Base-by-base conservation (phyloP, 2,113 vertebrate genomes). In the Protobothrops mucrosquamatus region DNA sequence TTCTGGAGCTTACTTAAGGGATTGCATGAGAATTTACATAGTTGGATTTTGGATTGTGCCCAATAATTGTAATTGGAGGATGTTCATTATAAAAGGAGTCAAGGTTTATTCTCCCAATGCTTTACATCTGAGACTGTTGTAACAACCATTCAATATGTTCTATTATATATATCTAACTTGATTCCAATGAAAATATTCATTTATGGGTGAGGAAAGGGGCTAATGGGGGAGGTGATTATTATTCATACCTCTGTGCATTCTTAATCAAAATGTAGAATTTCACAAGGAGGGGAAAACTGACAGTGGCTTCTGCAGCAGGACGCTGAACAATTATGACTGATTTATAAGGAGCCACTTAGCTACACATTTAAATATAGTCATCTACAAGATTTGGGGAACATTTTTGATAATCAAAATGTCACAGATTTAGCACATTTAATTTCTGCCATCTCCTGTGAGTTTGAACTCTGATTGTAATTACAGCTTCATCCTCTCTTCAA, bases 391-490 rank as follows among this genome's bases (percentile, higher is more conserved):
- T 96, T 96, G 95, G 96, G 92, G 96, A 95, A 96, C 94, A 96
- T 97, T 95, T 96, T 96, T 97, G 96, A 97, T 97, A 97, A 98
- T 97, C 97, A 97, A 96, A 97, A 97, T 96, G 96, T 95, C 96
- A 97, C 94, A 94, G 96, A 98, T 96, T 97, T 97, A 97, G 96
- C 96, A 96, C 95, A 97, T 97, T 98, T 98, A 98, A 98, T 98
- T 98, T 98, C 96, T 97, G 97, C 97, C 96, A 96, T 97, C 96
- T 97, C 95, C 94, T 93, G 89, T 86, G 95, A 97, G 96, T 96
- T 97, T 97, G 96, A 98, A 97, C 97, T 96, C 96, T 98, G 98
- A 98, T 98, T 98, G 93, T 97, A 98, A 98, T 98, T 98, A 97
- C 94, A 95, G 95, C 96, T 96, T 97, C 96, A 96, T 97, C 95